Base-by-base conservation (phyloP, 1,140 invertebrate genomes). In the Orussus abietinus region DNA sequence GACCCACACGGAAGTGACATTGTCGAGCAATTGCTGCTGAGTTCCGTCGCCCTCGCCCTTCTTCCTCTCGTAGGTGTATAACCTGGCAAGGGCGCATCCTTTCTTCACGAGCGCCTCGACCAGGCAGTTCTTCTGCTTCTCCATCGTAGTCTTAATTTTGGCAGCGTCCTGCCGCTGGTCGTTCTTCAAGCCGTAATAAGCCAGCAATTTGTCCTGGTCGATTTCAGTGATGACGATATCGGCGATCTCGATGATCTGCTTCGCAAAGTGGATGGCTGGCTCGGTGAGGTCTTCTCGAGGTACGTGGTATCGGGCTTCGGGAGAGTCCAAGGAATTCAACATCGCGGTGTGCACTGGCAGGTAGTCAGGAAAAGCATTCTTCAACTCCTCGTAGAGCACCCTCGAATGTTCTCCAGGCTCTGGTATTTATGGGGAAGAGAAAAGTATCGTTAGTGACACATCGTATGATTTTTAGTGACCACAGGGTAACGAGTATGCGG, bases 141-240 rank as follows among this genome's bases (percentile, higher is more conserved):
- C 92, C 80, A 91, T 90, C 46, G 79, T 76, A 79, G 74, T 78
- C 72, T 90, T 91, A 29, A 88, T 85, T 67, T 89, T 89, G 3
- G 74, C 64, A 0, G 88, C 86, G 63, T 92, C 88, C 1, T 77
- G 64, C 32, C 88, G 72, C 10, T 79, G 80, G 64, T 92, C 90
- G 35, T 77, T 81, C 65, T 92, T 93, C 42, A 88, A 79, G 1
- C 89, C 90, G 46, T 86, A 82, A 58, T 82, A 88, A 0, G 82
- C 80, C 1, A 92, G 69, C 19, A 93, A 55, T 50, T 80, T 80
- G 25, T 85, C 81, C 48, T 82, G 77, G 65, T 92, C 84, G n/a
- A 92, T 81, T 31, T 77, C 76, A 3, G 75, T 73, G 15, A 92
- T 78, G 0, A 90, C 81, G 54, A 79, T 74, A 34, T 85, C 78